Conservation (phyloP, 2,888 invertebrate genomes). For the Xylota segnis region DNA sequence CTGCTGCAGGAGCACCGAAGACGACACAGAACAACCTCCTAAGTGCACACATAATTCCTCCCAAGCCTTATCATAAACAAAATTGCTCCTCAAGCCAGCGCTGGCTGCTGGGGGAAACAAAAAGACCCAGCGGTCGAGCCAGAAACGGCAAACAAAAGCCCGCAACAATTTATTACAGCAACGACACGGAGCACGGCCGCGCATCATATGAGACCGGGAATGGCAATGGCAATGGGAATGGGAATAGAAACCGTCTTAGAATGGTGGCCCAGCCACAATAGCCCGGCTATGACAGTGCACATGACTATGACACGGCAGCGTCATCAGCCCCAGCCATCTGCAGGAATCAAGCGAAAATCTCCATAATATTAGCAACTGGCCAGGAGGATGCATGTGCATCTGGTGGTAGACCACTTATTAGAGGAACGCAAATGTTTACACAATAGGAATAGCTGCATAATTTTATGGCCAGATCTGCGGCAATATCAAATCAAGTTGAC, state of each 20-base stretch:
- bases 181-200: constrained; percentile 10
- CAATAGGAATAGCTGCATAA: constrained; percentile 75
- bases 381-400: constrained; percentile 34
- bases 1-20: constrained; percentile 46
- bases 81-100: constrained; percentile 65
- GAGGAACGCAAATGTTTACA: constrained; percentile 74
- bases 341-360: constrained; percentile 54
- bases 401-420: constrained; percentile 59
- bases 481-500: constrained; percentile 52
- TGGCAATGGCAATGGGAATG: constrained; percentile 49
- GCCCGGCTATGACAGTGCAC: constrained; percentile 55
- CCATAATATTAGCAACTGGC: constrained; percentile 60
- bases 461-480: constrained; percentile 63
- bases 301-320: constrained; percentile 41
- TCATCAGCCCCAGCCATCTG: constrained; percentile 3
- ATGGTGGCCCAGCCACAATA: constrained; percentile 52
- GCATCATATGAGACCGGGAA: constrained; percentile 50
- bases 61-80: constrained; percentile 72
- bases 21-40: constrained; percentile 4
- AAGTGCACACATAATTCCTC: constrained; percentile 70
- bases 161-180: constrained; percentile 67
- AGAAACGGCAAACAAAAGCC: constrained; percentile 51
- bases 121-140: constrained; percentile 31
- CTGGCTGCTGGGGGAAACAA: constrained; percentile 7
- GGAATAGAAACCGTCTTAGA: constrained; percentile 66